A percentile compares a stretch with the other conserved stretches of the same genome.
Conservation (phyloP, 2,797 vertebrate genomes). For the Eospalax fontanierii region DNA sequence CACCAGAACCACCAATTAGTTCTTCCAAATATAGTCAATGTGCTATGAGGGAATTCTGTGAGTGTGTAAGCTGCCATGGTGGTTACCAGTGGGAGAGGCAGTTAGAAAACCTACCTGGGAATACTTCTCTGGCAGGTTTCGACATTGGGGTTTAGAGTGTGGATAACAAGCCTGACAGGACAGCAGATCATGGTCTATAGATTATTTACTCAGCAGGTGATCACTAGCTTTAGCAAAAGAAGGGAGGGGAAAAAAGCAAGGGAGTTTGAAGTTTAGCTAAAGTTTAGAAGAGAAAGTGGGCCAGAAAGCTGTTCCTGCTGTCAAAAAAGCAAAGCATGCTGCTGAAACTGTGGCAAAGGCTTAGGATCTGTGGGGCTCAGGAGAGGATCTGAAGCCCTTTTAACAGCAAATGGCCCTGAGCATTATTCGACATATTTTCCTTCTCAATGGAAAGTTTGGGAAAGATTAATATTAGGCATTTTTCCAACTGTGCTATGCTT, state of each 20-base stretch:
- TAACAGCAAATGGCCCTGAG: constrained; percentile 84
- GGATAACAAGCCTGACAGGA: constrained; percentile 92
- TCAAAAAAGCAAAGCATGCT: constrained; percentile 82
- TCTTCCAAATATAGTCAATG: constrained; percentile 92
- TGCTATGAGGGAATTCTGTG: constrained; percentile 85
- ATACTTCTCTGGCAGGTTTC: constrained; percentile 89
- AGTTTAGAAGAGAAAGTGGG: constrained; percentile 87
- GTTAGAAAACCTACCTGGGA: constrained; percentile 90
- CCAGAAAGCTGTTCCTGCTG: constrained; percentile 85
- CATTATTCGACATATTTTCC: constrained; percentile 76
- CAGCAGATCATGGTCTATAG: constrained; percentile 88
- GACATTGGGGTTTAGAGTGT: constrained; percentile 86
- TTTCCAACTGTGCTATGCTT: constrained; percentile 77
- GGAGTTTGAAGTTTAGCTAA: constrained; percentile 85
- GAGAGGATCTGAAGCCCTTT: constrained; percentile 82
- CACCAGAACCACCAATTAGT: constrained; percentile 93
- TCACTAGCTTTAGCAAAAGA: constrained; percentile 88
- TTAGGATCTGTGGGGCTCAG: constrained; percentile 68
- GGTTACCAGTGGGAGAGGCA: constrained; percentile 89
- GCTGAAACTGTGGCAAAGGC: constrained; percentile 76
- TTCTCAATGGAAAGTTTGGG: constrained; percentile 69
- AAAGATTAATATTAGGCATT: constrained; percentile 67
- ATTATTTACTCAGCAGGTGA: constrained; percentile 91
- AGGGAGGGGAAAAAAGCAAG: constrained; percentile 61
- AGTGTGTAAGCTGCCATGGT: constrained; percentile 88